Conservation (phyloP, 2,797 vertebrate species). For the Parambassis ranga region DNA sequence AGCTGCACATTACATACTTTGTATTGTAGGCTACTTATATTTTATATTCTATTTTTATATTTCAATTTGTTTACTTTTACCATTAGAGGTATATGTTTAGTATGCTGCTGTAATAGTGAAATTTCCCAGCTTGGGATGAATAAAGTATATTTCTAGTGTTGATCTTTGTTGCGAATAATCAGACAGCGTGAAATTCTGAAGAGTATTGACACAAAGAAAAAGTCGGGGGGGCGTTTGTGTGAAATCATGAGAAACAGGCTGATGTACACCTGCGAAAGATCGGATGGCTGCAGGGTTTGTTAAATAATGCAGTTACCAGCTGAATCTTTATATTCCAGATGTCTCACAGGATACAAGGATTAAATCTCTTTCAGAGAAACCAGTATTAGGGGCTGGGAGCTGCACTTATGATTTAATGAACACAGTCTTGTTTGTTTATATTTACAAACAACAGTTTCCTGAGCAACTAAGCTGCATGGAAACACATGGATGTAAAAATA, state of each 20-base stretch:
- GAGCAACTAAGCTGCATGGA: neutral
- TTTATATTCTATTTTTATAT: too few relatives aligned
- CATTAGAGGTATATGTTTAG: too few relatives aligned
- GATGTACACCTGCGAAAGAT: conserved; percentile 47
- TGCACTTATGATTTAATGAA: conserved; percentile 18
- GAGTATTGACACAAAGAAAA: neutral
- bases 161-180: too few relatives aligned
- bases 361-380: conserved; percentile 27
- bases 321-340: conserved; percentile 49
- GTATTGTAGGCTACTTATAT: too few relatives aligned
- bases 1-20: neutral
- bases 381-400: conserved; percentile 15
- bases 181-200: neutral
- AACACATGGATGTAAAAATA: neutral
- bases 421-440: neutral
- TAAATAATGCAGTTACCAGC: conserved; percentile 66
- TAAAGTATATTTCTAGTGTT: too few relatives aligned
- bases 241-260: conserved; percentile 44
- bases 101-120: too few relatives aligned
- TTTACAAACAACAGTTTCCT: neutral
- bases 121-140: too few relatives aligned
- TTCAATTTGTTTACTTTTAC: too few relatives aligned
- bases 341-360: conserved; percentile 20
- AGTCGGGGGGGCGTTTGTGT: conserved; percentile 17
- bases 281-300: conserved; percentile 31